phyloP scores from a whole-genome alignment of 2,113 vertebrate species.

The Hoplias malabaricus region DNA sequence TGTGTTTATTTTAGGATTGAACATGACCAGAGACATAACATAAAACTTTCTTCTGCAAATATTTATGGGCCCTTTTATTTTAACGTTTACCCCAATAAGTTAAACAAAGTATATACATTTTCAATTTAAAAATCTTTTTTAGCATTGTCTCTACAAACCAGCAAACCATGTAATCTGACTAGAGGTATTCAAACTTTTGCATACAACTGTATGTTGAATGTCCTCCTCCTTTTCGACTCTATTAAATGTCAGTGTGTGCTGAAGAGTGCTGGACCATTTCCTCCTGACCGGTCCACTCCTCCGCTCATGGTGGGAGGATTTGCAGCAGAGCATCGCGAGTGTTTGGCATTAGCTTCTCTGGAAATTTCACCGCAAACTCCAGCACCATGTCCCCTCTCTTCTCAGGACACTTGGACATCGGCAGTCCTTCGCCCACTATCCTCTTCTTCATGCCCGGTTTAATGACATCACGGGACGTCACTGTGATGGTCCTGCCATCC shows the following conservation, averaged over 20 bases:
- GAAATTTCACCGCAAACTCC: slow-evolving; percentile 87
- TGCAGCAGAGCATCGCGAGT: slow-evolving; percentile 80
- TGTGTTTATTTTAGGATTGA: too few relatives aligned
- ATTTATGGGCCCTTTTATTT: too few relatives aligned
- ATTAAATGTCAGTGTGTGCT: not conserved
- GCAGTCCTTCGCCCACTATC: slow-evolving; percentile 86
- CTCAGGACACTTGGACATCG: slow-evolving; percentile 83
- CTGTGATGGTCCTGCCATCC: slow-evolving; percentile 83
- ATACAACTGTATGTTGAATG: too few relatives aligned
- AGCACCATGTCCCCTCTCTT: slow-evolving; percentile 89
- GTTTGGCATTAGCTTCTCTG: slow-evolving; percentile 78
- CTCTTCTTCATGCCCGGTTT: slow-evolving; percentile 85
- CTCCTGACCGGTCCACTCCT: not conserved
- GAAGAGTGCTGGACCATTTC: slow-evolving; percentile 4
- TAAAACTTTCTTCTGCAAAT: too few relatives aligned
- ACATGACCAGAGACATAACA: too few relatives aligned
- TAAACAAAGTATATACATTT: too few relatives aligned
- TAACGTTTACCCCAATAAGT: too few relatives aligned
- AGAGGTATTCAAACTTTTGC: too few relatives aligned
- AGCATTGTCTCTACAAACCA: too few relatives aligned
- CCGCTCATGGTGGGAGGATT: slow-evolving; percentile 78
- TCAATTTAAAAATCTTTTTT: too few relatives aligned
- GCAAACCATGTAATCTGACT: too few relatives aligned
- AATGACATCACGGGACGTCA: slow-evolving; percentile 86
- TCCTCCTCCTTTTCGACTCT: not conserved